Percentiles rank a stretch among this genome's conserved stretches.
These are phyloP conservation scores for Oriolus oriolus DNA, from an alignment of 2,113 vertebrate genomes.

Conservation along the genomic window DNA sequence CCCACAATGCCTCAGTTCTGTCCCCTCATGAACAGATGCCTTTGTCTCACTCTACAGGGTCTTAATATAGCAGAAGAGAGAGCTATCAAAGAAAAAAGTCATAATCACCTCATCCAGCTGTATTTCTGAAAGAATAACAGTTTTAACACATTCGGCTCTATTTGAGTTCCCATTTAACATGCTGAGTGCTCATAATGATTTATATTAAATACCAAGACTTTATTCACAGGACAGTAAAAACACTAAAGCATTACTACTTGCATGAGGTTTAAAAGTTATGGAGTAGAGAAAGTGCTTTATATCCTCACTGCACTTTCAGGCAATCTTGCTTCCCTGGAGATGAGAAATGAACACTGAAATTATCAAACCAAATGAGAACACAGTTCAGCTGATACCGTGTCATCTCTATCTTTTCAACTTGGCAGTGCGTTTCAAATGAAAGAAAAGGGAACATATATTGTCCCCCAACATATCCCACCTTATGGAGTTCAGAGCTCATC, in stretches of 20 bases:
- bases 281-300: neutral
- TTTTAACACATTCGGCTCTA: neutral
- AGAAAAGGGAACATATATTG: neutral
- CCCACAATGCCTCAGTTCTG: neutral
- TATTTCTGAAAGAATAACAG: neutral
- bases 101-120: neutral
- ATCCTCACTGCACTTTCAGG: neutral
- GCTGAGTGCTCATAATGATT: neutral
- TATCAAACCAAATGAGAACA: neutral
- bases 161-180: neutral
- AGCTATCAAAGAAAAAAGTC: neutral
- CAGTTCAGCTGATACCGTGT: neutral
- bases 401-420: neutral
- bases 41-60: neutral
- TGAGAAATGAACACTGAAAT: neutral
- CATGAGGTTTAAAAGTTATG: neutral
- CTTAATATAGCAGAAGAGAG: neutral
- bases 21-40: neutral
- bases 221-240: neutral
- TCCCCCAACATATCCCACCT: neutral
- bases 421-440: neutral
- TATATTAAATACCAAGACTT: neutral
- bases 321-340: neutral
- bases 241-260: neutral
- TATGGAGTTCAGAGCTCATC: neutral